Percentiles rank a stretch among this genome's conserved stretches.
These are phyloP conservation scores for Furcula furcula DNA, from an alignment of 2,888 invertebrate genomes.

Conservation along the genomic window DNA sequence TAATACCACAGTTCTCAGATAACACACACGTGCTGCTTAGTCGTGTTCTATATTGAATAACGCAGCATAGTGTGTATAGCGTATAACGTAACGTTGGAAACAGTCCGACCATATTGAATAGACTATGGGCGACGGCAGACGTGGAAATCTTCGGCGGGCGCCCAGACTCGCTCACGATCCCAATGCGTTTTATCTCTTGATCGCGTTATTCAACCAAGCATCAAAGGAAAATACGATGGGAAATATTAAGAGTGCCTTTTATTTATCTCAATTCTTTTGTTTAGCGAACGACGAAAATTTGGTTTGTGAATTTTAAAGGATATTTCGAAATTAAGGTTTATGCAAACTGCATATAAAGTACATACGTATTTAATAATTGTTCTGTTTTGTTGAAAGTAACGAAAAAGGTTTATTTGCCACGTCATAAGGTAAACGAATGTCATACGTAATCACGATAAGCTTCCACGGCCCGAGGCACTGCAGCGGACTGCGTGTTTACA, in stretches of 20 bases:
- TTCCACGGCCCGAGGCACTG: slow-evolving; percentile 43
- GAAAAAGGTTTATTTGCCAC: slow-evolving; percentile 24
- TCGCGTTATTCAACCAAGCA: slow-evolving; percentile 75
- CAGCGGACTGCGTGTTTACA: slow-evolving; percentile 53
- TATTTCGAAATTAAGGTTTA: slow-evolving; percentile 12
- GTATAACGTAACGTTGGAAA: slow-evolving; percentile 39
- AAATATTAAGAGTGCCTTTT: slow-evolving; percentile 65
- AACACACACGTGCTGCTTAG: too few relatives aligned
- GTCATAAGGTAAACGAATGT: slow-evolving; percentile 32
- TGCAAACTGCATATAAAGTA: too few relatives aligned
- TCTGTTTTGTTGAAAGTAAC: slow-evolving; percentile 11
- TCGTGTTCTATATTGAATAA: too few relatives aligned
- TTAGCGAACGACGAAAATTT: slow-evolving; percentile 49
- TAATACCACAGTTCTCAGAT: too few relatives aligned
- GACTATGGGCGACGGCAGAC: slow-evolving; percentile 23
- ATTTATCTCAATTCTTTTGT: slow-evolving; percentile 59
- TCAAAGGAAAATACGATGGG: slow-evolving; percentile 69
- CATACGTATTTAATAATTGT: slow-evolving; percentile 3
- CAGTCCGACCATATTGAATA: slow-evolving; percentile 47
- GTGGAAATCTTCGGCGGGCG: slow-evolving; percentile 44
- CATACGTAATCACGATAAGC: slow-evolving; percentile 42
- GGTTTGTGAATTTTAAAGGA: slow-evolving; percentile 27
- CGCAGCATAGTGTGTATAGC: too few relatives aligned
- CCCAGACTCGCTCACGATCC: slow-evolving; percentile 49
- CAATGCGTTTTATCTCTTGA: slow-evolving; percentile 74